Base-by-base conservation (phyloP, 2,888 invertebrate genomes). In the Petrolisthes cinctipes region DNA sequence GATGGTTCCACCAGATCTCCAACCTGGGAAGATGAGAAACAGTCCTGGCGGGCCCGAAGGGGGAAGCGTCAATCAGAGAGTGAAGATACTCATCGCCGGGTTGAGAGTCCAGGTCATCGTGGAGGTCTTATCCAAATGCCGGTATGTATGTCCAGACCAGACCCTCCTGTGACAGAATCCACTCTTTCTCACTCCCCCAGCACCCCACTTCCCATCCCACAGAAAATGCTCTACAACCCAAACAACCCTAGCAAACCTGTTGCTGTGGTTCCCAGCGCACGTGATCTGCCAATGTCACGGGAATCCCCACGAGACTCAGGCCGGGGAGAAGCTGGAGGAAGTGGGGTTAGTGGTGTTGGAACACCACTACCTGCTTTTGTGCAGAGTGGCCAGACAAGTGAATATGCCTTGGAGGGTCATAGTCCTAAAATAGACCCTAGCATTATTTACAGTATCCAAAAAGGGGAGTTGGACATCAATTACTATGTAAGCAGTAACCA, bases 361-460 rank as follows among this genome's bases (percentile, higher is more conserved):
- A n/a, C 53, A 14, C 61, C 80, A 76, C 94, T 94, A 51, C 20
- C 81, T 11, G 37, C 54, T 7, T 57, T 57, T 20, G 17, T 37
- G 7, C 80, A 88, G 7, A 68, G 71, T n/a, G 76, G 71, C 66
- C 76, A 81, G 17, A n/a, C 53, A 9, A 78, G 82, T 78, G 85
- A 81, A n/a, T 85, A 82, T 82, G 68, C 66, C 37, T 20, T 85
- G 14, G 88, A 88, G 53, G 85, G 85, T 23, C 82, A 71, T 9
- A 85, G 71, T 71, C 76, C 85, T 6, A 88, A 88, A 78, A 82
- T 89, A 37, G 89, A 89, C 61, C 89, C 87, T 51, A 85, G 83
- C 57, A 51, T 89, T 68, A 20, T 89, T 11, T 89, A 89, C 57
- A 90, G 79, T 56, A 86, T 90, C 23, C 87, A 85, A 61, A 90